Conservation (phyloP, 1,140 invertebrate species). For the Bradynema listronoti region DNA sequence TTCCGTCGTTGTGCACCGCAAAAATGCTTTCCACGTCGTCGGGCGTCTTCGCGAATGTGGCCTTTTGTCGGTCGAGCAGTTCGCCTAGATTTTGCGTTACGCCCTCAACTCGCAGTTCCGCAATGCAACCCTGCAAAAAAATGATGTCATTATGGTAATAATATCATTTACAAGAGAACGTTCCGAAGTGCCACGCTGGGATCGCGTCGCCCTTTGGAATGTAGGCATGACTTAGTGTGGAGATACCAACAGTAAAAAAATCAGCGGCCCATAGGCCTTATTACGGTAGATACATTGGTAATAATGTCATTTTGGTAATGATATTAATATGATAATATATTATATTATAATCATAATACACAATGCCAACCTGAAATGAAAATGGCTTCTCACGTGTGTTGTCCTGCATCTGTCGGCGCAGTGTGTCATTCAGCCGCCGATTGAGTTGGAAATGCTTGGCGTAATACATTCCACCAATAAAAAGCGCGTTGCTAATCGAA, state of each 20-base stretch:
- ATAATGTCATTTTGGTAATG: too few relatives aligned
- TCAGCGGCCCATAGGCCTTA: too few relatives aligned
- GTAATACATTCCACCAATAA: conserved; percentile 5
- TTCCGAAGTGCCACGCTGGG: too few relatives aligned
- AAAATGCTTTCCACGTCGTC: not conserved
- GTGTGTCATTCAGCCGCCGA: not conserved
- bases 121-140: conserved; percentile 5
- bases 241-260: too few relatives aligned
- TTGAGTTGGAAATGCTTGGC: conserved; percentile 5
- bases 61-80: not conserved
- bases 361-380: not conserved
- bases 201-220: too few relatives aligned
- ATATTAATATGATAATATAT: not conserved
- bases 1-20: not conserved
- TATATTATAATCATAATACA: not conserved
- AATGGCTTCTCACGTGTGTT: conserved; percentile 3
- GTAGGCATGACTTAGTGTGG: too few relatives aligned
- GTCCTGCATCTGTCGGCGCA: conserved; percentile 4
- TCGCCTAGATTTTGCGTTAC: not conserved
- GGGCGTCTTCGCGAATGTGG: not conserved
- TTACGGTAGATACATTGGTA: too few relatives aligned
- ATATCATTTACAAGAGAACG: too few relatives aligned
- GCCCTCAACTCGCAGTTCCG: not conserved
- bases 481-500: not conserved
- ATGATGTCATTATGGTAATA: too few relatives aligned